Base-by-base conservation (phyloP, 2,888 invertebrate species). In the Sthenelais limicola region DNA sequence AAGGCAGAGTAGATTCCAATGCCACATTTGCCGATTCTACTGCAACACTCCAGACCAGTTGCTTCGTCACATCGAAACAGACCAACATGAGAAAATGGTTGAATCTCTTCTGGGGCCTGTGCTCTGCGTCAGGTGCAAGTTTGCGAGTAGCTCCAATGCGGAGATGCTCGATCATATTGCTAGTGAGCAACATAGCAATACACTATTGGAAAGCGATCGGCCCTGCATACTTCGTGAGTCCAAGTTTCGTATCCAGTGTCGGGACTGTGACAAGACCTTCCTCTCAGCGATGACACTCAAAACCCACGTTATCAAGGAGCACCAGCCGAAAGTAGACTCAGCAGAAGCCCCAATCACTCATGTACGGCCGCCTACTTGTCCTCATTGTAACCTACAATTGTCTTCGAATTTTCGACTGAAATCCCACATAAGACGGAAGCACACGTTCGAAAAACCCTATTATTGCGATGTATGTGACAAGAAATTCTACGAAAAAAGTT, bases 1-100 rank as follows among this genome's bases (percentile, higher is more conserved):
- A 5, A 90, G 92, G 73, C 93, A 95, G 80, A 92, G 94, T 58
- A 95, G 94, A 0, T 96, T 93, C 84, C 95, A 95, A 87, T 96
- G 96, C 84, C 91, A 91, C 51, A 91, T 93, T 18, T 96, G 96
- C 85, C 91, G 91, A 73, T 96, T 94, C 87, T 96, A 94, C 85
- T 93, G 93, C 80, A 94, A 95, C 85, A 76, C 75, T 51, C 75
- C 93, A 92, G 82, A 91, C 91, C 75, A 90, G 91, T 68, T 91
- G 90, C 71, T 94, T 93, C 69, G 78, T 12, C 87, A 87, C 75
- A 72, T 85, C 51, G 74, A 76, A 43, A 78, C 78, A 24, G 49
- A 62, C 0, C 74, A 74, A 21, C 86, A 87, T 75, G 33, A 70
- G 9, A 58, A 76, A n/a, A 80, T 80, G 26, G 81, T 80, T 32